These are phyloP conservation scores for Anthoscopus minutus DNA, from an alignment of 2,113 vertebrate genomes.

Conservation along the genomic window DNA sequence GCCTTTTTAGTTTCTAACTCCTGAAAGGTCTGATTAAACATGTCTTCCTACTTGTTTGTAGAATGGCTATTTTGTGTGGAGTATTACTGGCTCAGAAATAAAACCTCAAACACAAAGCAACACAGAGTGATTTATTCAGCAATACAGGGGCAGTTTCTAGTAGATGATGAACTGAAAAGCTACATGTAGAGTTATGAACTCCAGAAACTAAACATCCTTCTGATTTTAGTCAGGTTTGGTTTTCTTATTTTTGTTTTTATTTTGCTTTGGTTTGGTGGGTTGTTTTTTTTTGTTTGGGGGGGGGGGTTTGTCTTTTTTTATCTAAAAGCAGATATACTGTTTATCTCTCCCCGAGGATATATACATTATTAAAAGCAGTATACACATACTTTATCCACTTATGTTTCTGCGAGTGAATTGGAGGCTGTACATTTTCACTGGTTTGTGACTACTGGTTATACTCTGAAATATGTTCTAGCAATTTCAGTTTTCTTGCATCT, in stretches of 20 bases:
- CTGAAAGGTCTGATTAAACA: conserved; percentile 1
- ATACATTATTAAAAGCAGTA: neutral
- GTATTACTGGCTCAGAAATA: neutral
- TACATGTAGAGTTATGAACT: neutral
- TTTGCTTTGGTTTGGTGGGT: no score
- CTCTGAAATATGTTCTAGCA: neutral
- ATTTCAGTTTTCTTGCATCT: neutral
- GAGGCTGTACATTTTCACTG: neutral
- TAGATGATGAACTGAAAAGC: neutral
- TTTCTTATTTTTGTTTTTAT: no score
- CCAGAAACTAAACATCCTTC: neutral
- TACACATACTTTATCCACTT: neutral
- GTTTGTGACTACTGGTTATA: neutral
- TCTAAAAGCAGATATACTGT: neutral
- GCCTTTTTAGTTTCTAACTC: neutral
- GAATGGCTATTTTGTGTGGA: neutral
- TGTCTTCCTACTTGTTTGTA: neutral
- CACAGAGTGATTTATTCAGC: neutral
- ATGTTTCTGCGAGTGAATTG: neutral
- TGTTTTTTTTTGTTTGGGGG: no score
- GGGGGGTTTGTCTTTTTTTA: neutral
- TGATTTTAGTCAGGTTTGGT: neutral
- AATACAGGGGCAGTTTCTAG: neutral
- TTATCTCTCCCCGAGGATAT: neutral
- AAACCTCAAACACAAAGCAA: conserved; percentile 12